These are phyloP conservation scores for Mesorhabditis spiculigera DNA, from an alignment of 2,888 invertebrate genomes.

Conservation along the genomic window DNA sequence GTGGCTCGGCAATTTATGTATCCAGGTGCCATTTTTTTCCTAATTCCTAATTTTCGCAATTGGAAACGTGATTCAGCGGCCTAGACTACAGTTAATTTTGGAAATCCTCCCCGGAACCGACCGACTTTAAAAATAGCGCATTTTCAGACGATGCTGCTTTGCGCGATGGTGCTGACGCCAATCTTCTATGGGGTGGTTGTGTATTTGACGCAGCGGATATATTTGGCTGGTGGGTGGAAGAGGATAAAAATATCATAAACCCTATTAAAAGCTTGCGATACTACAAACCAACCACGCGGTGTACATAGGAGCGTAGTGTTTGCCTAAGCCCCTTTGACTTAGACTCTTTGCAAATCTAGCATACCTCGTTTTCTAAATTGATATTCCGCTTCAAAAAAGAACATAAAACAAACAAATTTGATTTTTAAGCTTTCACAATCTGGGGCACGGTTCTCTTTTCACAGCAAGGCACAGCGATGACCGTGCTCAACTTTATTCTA, in stretches of 20 bases:
- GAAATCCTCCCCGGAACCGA: no score
- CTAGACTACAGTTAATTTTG: no score
- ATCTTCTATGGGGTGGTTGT: neutral
- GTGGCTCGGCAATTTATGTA: neutral
- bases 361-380: no score
- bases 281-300: neutral
- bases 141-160: neutral
- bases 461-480: neutral
- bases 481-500: neutral
- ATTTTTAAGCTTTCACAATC: neutral
- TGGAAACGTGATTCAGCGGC: neutral
- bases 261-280: neutral
- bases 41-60: neutral
- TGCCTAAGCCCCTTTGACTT: no score
- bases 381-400: no score
- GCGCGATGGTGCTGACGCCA: constrained; percentile 2
- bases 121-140: neutral
- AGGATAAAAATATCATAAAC: neutral
- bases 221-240: neutral
- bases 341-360: no score
- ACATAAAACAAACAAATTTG: neutral
- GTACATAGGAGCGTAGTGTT: no score
- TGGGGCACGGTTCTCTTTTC: neutral
- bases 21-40: neutral
- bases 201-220: neutral